Evolutionary conservation across 2,888 invertebrate genomes (phyloP).

Genomic region (Cylloceria caligata): DNA sequence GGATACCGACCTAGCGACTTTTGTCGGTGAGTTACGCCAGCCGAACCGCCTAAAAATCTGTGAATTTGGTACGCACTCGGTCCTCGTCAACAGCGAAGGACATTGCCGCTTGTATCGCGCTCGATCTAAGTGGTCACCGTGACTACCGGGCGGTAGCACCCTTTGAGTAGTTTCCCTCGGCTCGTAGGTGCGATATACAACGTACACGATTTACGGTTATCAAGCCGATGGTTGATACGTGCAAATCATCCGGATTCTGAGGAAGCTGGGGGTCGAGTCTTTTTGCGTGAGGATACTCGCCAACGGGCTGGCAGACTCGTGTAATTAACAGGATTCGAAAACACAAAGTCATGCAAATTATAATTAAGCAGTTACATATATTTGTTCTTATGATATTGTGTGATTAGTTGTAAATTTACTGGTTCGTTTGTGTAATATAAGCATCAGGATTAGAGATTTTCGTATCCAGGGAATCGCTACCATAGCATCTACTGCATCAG

Average conservation of each 20-base stretch:
- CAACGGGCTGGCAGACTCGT: not conserved
- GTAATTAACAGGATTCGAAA: not conserved
- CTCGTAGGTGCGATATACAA: slow-evolving; percentile 14
- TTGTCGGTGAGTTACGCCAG: not conserved
- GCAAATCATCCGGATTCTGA: slow-evolving; percentile 63
- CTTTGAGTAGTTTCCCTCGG: slow-evolving; percentile 57
- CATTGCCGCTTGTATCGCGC: slow-evolving; percentile 60
- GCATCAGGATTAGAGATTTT: slow-evolving; percentile 27
- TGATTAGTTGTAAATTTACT: slow-evolving; percentile 47
- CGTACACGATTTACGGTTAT: slow-evolving; percentile 30
- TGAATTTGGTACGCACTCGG: not conserved
- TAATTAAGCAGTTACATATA: not conserved
- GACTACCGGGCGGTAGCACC: slow-evolving; percentile 61
- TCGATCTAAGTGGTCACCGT: slow-evolving; percentile 45
- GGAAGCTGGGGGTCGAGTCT: slow-evolving; percentile 35
- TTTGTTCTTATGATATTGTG: no score
- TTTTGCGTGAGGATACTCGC: not conserved
- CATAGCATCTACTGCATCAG: slow-evolving; percentile 49
- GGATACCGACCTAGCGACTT: not conserved
- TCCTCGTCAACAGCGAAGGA: slow-evolving; percentile 40
- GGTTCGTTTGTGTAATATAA: slow-evolving; percentile 15
- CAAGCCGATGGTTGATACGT: slow-evolving; percentile 62
- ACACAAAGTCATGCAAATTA: not conserved
- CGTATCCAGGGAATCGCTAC: slow-evolving; percentile 49
- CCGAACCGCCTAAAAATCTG: not conserved